Base-by-base conservation (phyloP, 2,113 vertebrate species). In the Percina caprodes region DNA sequence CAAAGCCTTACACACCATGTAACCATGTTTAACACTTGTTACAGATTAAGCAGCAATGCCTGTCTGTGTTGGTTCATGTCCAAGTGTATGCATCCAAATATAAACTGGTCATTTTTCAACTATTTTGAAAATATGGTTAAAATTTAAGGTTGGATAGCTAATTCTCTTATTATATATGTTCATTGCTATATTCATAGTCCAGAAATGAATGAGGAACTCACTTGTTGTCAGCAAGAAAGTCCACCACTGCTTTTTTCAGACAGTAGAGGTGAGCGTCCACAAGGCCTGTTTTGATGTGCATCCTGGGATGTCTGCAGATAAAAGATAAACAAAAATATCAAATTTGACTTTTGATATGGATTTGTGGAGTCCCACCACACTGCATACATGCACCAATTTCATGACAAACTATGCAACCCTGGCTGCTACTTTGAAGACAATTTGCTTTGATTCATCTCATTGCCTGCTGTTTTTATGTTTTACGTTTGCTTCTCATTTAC, bases 201-300 rank as follows among this genome's bases (percentile, higher is more conserved):
- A 30, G 14, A 63, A 6, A 24, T 4, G 21, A 48, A 3, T 52
- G 9, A 48, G 68, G 48, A 70, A 92, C 96, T 95, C 95, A 99
- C 98, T 95, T 97, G 94, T 99, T 98, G 87, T 97, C 96, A 59
- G 94, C 93, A 46, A 99, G 94, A 88, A 99, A 99, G 88, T 99
- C 97, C 77, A 99, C 94, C 69, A 99, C 96, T 0, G 96, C 97
- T 94, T 97, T 99, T 94, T 97, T 99, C 93, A 99, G 92, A 88
- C 98, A 99, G 93, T 99, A 99, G 73, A 99, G 97, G 89, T 99
- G 98, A 82, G 98, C 98, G 26, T 99, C 98, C 91, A 97, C 94
- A 1, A 99, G 96, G 33, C 96, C 97, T 14, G 97, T 98, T 90
- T 96, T 98, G 92, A 99, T 97, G 88, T 95, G 96, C 94, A 99